phyloP scores from a whole-genome alignment of 2,888 invertebrate genomes.

The Nemoura dubitans region DNA sequence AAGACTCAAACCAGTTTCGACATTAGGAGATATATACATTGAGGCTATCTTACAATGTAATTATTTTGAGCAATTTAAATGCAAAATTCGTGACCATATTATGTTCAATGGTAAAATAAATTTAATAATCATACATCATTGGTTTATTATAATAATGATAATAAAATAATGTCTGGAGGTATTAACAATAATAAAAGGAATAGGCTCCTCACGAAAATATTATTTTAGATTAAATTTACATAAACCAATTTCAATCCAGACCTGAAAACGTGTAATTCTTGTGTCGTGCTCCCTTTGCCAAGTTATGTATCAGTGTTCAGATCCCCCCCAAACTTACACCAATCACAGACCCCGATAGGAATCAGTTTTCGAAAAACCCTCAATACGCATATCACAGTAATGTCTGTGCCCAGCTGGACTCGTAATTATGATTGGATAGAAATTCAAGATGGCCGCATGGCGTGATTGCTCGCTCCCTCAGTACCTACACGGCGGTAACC shows the following conservation, averaged over 20 bases:
- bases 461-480: background rate
- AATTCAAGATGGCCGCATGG: conserved; percentile 1
- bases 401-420: background rate
- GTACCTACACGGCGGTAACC: background rate
- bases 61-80: conserved; percentile 33
- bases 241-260: conserved; percentile 21
- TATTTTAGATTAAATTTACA: conserved; percentile 35
- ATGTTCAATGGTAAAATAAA: conserved; percentile 30
- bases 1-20: background rate
- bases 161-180: conserved; percentile 18
- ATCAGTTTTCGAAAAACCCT: background rate
- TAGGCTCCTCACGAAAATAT: conserved; percentile 26
- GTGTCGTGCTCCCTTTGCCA: background rate
- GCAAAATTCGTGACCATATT: conserved; percentile 36
- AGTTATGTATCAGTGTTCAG: background rate
- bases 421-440: conserved; percentile 26
- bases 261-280: conserved; percentile 13
- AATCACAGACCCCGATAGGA: background rate
- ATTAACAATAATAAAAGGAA: conserved; percentile 14
- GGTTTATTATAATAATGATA: conserved; percentile 23
- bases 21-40: background rate
- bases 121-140: conserved; percentile 29
- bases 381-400: conserved; percentile 28
- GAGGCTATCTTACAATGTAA: conserved; percentile 13
- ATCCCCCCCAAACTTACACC: background rate